Conservation (phyloP, 2,888 invertebrate species). For the Harmothoe impar region DNA sequence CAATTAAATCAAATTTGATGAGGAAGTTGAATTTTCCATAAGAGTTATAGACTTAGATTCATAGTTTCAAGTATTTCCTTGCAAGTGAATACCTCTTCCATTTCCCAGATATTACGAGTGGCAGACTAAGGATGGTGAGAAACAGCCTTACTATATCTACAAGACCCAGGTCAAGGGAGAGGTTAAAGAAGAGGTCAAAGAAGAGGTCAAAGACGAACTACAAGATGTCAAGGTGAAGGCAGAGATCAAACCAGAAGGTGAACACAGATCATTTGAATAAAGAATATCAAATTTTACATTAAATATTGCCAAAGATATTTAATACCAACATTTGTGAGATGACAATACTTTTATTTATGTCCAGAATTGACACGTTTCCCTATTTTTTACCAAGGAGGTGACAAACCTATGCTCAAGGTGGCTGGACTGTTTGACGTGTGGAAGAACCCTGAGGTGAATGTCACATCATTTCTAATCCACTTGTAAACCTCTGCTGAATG, state of each 20-base stretch:
- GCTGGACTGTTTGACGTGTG: conserved; percentile 91
- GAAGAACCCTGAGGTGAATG: conserved; percentile 84
- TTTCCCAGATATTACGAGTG: conserved; percentile 82
- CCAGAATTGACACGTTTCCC: no score
- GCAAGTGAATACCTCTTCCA: no score
- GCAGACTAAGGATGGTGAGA: conserved; percentile 79
- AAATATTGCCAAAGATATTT: not conserved
- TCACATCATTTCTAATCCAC: not conserved
- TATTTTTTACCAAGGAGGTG: not conserved
- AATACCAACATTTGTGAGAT: not conserved
- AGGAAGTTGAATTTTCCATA: no score
- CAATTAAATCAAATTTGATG: no score
- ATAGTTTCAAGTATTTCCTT: no score
- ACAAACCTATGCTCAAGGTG: conserved; percentile 87
- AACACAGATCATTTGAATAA: conserved; percentile 30
- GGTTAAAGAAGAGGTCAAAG: not conserved
- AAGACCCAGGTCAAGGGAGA: conserved; percentile 1
- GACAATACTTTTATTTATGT: no score
- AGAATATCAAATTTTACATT: not conserved
- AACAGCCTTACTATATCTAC: conserved; percentile 91
- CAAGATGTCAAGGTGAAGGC: conserved; percentile 35
- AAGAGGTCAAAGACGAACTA: conserved; percentile 3
- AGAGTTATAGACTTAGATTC: no score
- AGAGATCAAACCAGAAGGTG: conserved; percentile 33
- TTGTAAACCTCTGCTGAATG: no score